Conservation (phyloP, 2,888 invertebrate species). For the Chrysolina oricalcia region DNA sequence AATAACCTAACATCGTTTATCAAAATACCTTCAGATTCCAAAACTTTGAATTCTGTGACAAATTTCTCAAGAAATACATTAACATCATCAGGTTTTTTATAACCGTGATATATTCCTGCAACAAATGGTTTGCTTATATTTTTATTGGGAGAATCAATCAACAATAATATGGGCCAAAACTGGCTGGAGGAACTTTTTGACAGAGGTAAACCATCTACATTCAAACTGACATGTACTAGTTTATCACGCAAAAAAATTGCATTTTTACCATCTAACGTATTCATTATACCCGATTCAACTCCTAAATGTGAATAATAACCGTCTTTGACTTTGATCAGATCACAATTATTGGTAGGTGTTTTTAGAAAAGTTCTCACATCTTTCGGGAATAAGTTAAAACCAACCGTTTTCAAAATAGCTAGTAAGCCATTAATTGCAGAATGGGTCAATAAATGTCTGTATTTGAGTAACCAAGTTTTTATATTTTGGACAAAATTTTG, state of each 20-base stretch:
- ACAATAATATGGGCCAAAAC: conserved; percentile 28
- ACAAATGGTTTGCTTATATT: conserved; percentile 24
- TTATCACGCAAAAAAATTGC: conserved; percentile 16
- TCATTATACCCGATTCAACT: conserved; percentile 27
- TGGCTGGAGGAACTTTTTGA: conserved; percentile 27
- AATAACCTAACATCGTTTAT: conserved; percentile 28
- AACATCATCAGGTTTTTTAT: conserved; percentile 29
- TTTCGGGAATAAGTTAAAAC: conserved; percentile 26
- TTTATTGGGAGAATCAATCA: conserved; percentile 29
- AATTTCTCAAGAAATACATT: conserved; percentile 28
- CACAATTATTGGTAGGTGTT: conserved; percentile 25
- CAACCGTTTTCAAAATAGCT: conserved; percentile 18
- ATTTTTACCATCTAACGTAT: conserved; percentile 19
- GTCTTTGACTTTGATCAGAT: conserved; percentile 26
- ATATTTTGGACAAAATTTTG: conserved; percentile 25
- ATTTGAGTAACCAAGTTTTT: conserved; percentile 26
- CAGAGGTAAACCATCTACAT: conserved; percentile 28
- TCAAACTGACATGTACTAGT: conserved; percentile 24
- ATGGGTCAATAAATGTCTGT: conserved; percentile 23
- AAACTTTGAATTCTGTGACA: conserved; percentile 27
- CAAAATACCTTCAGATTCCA: conserved; percentile 26
- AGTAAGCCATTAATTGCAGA: conserved; percentile 18
- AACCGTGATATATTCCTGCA: conserved; percentile 25
- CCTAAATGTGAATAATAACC: conserved; percentile 26
- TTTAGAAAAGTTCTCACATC: conserved; percentile 28